Evolutionary conservation across 2,113 vertebrate species (phyloP), one percentile per base, ranked within the genome.

Genomic region (Propithecus coquereli): DNA sequence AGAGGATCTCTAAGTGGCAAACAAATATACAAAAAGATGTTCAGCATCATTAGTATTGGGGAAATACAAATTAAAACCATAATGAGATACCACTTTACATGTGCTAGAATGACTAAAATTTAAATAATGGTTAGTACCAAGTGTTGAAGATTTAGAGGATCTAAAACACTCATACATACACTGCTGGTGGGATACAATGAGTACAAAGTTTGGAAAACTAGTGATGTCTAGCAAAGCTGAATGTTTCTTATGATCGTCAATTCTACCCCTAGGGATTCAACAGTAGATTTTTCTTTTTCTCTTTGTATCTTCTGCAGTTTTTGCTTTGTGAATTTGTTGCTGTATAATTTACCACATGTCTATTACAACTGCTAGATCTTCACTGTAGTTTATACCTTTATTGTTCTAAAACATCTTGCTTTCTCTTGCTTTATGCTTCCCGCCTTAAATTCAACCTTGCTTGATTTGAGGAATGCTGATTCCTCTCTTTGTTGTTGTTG

Each of bases 361-460:
- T 73, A 34, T 87, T 91, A 40, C 32, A 85, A 79, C 80, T 20
- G 22, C 80, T 66, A 74, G 25, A 85, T 80, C 34, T 89, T 84
- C 73, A 25, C 18, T 77, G 43, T 66, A 71, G 27, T 47, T 89
- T 77, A 22, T 1, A 34, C n/a, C 18, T 93, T 74, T 61, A 61
- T 6, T 30, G 40, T 82, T 87, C 76, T 82, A 70, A 84, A 54
- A 70, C 16, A 59, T 54, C 2, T 30, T 50, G 34, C 32, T 91
- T 59, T 83, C 22, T 45, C 32, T 40, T 73, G 63, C 16, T 43
- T 43, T 87, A 43, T 8, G 45, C 18, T 81, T 77, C 61, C 45
- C n/a, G 68, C 32, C 30, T 88, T 92, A 77, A 71, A 87, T 70
- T 61, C 43, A 68, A n/a, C 18, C 30, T 93, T 30, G 6, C 43